Evolutionary conservation across 2,888 invertebrate genomes (phyloP).

Genomic region (Strigamia maritima): DNA sequence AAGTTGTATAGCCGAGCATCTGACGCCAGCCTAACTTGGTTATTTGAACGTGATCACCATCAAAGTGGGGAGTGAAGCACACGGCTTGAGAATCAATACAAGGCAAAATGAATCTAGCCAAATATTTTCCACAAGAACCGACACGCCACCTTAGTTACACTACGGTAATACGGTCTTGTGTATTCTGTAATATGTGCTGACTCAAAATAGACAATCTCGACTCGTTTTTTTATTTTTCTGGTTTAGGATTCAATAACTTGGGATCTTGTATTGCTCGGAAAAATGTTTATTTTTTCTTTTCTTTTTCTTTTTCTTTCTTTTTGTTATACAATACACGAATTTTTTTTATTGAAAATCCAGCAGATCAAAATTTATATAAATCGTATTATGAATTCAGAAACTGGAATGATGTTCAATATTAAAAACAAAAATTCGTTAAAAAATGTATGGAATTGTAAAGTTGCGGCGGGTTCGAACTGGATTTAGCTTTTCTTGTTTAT

Average conservation of each 20-base stretch:
- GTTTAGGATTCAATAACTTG: neutral
- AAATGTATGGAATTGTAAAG: neutral
- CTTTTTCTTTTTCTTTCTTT: too few species aligned
- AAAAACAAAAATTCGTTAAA: neutral
- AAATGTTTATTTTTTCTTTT: too few species aligned
- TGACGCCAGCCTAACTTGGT: conserved; percentile 25
- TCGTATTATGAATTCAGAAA: neutral
- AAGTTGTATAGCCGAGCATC: conserved; percentile 27
- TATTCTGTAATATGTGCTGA: conserved; percentile 8
- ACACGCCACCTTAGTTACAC: neutral
- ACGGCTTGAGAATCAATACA: conserved; percentile 29
- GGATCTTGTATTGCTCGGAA: neutral
- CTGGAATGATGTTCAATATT: neutral
- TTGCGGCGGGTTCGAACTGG: neutral
- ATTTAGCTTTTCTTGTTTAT: neutral
- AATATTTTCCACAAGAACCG: conserved; percentile 5
- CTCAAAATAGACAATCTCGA: neutral
- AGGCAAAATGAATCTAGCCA: conserved; percentile 30
- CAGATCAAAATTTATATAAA: too few species aligned
- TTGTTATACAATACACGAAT: too few species aligned
- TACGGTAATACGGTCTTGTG: neutral
- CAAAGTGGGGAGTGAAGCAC: conserved; percentile 30
- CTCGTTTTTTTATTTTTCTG: neutral
- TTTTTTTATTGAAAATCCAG: too few species aligned
- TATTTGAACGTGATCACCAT: conserved; percentile 32